Evolutionary conservation across 1,140 invertebrate genomes (phyloP).

Genomic region (Rhyacophila brunnea): DNA sequence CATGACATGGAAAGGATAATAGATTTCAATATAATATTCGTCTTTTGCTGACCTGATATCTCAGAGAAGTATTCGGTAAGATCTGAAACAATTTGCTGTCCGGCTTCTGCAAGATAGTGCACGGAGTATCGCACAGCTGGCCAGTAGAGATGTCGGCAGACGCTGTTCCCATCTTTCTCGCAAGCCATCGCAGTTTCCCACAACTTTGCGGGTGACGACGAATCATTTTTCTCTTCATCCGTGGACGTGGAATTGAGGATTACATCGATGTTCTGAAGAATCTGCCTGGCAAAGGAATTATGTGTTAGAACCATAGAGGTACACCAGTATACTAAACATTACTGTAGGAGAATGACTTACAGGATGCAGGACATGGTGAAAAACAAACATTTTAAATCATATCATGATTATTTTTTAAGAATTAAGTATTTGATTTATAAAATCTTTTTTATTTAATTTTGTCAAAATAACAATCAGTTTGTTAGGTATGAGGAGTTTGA

Average conservation of each 20-base stretch:
- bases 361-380: too few species aligned
- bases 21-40: too few species aligned
- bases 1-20: too few species aligned
- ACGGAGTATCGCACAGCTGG: constrained; percentile 14
- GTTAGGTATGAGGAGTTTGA: too few species aligned
- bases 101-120: constrained; percentile 15
- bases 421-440: too few species aligned
- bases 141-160: constrained; percentile 21
- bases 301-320: not conserved
- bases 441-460: too few species aligned
- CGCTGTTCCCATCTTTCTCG: not conserved
- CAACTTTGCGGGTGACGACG: constrained; percentile 8
- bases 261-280: constrained; percentile 42
- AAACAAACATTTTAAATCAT: too few species aligned
- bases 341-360: too few species aligned
- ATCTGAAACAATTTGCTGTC: constrained; percentile 19
- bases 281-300: constrained; percentile 27
- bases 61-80: constrained; percentile 30
- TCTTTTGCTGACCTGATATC: constrained; percentile 30
- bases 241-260: constrained; percentile 36
- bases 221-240: not conserved
- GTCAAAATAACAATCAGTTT: too few species aligned
- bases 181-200: constrained; percentile 27
- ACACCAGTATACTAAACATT: too few species aligned
- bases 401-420: too few species aligned